Percentiles rank a stretch among this genome's conserved stretches.
Evolutionary conservation across 1,140 invertebrate genomes (phyloP).

Genomic region (Leptinotarsa undecemlineata): DNA sequence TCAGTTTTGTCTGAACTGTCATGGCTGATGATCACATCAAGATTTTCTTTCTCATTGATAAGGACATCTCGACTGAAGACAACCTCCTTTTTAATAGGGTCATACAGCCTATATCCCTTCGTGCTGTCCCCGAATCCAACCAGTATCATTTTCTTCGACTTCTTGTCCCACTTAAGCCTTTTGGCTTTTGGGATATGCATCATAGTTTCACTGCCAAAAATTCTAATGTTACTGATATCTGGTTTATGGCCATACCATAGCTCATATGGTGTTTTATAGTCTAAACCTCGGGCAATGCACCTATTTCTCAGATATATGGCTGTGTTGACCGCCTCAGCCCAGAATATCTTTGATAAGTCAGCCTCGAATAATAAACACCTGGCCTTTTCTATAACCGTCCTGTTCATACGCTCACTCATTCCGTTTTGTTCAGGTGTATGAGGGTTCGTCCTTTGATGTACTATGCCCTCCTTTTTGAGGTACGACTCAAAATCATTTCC

Average conservation of each 20-base stretch:
- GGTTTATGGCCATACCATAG: constrained; percentile 41
- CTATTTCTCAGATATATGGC: constrained; percentile 43
- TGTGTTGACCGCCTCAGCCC: constrained; percentile 41
- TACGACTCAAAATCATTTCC: constrained; percentile 40
- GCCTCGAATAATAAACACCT: constrained; percentile 52
- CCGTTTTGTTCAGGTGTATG: constrained; percentile 57
- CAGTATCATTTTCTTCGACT: constrained; percentile 37
- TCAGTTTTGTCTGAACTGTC: background rate
- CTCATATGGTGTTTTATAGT: constrained; percentile 26
- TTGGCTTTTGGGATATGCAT: constrained; percentile 44
- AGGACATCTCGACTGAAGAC: constrained; percentile 12
- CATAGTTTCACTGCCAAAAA: constrained; percentile 48
- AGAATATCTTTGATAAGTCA: constrained; percentile 32
- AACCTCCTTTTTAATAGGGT: constrained; percentile 12
- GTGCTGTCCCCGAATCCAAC: constrained; percentile 36
- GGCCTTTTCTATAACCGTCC: constrained; percentile 53
- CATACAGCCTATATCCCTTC: constrained; percentile 28
- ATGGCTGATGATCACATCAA: background rate
- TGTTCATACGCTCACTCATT: constrained; percentile 52
- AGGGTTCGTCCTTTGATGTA: constrained; percentile 47
- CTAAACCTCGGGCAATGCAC: constrained; percentile 2
- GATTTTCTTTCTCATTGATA: constrained; percentile 21
- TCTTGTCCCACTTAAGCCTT: constrained; percentile 40
- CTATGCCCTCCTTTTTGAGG: constrained; percentile 48
- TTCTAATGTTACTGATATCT: constrained; percentile 41